Base-by-base conservation (phyloP, 1,140 invertebrate genomes). In the Habropoda laboriosa region DNA sequence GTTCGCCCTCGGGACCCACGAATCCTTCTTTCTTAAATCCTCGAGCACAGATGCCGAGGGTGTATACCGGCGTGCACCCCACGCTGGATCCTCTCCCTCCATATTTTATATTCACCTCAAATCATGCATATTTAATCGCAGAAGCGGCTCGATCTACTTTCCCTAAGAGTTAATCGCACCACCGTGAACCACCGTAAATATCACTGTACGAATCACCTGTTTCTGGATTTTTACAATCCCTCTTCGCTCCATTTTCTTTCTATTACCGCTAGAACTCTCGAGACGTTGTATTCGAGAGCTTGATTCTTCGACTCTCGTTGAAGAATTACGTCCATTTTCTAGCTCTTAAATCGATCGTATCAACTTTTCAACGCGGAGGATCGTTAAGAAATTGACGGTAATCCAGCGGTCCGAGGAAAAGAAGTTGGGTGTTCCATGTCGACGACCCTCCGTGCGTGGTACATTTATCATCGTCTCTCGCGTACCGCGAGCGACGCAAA, bases 101-200 rank as follows among this genome's bases (percentile, higher is more conserved):
- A 81, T 88, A 90, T 89, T 92, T 90, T 89, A 90, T 89, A 91
- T 92, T 91, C 90, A 89, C 86, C 88, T 90, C 89, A 88, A 89
- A 91, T 90, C 88, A 88, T 90, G 87, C 90, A 92, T 92, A 91
- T 92, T 91, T 91, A 91, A 92, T 91, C 85, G 87, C 75, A 84
- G 81, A 86, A 87, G 80, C 86, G 83, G 87, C 86, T 87, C 85
- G 83, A 90, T 89, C 88, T 83, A 89, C 87, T 90, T 90, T 89
- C 87, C 67, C 60, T 68, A 83, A 83, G 88, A 89, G 87, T 90
- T 84, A 90, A 90, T 90, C 89, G 89, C 82, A 79, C 88, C 83
- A 74, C 82, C 72, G 83, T 76, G 79, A 78, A 82, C 76, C 74
- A 53, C 63, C 57, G 63, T 73, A 82, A 83, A 83, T 78, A 89